Conservation (phyloP, 2,888 invertebrate species). For the Trachelus stipa region DNA sequence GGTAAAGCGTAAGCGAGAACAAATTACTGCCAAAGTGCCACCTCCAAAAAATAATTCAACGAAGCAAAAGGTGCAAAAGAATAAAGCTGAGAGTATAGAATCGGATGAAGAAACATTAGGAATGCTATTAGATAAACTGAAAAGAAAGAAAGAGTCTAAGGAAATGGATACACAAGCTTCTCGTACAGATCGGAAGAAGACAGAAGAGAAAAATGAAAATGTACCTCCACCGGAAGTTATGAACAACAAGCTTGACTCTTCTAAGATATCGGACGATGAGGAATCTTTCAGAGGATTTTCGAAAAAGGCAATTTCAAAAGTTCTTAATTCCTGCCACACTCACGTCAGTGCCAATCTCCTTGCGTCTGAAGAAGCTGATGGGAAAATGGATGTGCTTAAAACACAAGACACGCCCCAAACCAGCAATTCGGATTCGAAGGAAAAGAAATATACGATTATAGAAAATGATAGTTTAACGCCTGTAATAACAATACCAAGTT, state of each 20-base stretch:
- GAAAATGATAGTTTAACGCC: slow-evolving; percentile 13
- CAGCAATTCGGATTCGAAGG: slow-evolving; percentile 19
- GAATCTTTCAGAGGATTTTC: slow-evolving; percentile 65
- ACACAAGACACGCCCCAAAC: slow-evolving; percentile 24
- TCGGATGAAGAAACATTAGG: slow-evolving; percentile 77
- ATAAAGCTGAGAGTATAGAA: slow-evolving; percentile 64
- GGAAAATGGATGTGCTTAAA: slow-evolving; percentile 30
- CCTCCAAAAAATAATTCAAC: slow-evolving; percentile 41
- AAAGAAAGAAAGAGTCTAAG: slow-evolving; percentile 37
- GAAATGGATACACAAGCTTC: slow-evolving; percentile 16
- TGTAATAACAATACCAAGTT: slow-evolving; percentile 9
- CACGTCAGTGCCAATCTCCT: slow-evolving; percentile 48
- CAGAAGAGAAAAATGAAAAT: slow-evolving; percentile 30
- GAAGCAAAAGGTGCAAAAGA: slow-evolving; percentile 23
- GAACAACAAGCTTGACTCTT: slow-evolving; percentile 36
- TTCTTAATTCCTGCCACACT: slow-evolving; percentile 47
- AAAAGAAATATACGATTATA: slow-evolving; percentile 14
- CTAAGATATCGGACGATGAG: slow-evolving; percentile 69
- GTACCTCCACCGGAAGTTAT: slow-evolving; percentile 22
- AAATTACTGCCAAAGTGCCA: slow-evolving; percentile 24
- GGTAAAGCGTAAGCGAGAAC: slow-evolving; percentile 39
- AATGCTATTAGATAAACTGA: slow-evolving; percentile 67
- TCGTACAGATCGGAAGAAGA: slow-evolving; percentile 18
- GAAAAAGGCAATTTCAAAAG: slow-evolving; percentile 58
- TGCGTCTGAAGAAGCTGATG: slow-evolving; percentile 37